Evolutionary conservation across 2,888 invertebrate genomes (phyloP).

Genomic region (Melinaea menophilus): DNA sequence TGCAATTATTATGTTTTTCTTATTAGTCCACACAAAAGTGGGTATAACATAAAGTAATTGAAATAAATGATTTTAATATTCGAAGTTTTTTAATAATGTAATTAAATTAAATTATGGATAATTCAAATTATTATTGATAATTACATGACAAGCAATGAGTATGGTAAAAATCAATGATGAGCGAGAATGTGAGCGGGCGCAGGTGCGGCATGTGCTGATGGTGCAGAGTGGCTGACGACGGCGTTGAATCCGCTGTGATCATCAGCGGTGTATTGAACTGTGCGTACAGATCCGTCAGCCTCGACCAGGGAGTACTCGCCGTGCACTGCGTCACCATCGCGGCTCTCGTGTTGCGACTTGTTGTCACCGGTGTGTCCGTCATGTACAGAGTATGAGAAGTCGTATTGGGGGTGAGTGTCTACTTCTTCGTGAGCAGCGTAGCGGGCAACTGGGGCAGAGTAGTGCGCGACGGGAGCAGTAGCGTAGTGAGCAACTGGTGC

Average conservation of each 20-base stretch:
- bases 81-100: no score
- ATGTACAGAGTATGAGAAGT: constrained; percentile 74
- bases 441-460: constrained; percentile 42
- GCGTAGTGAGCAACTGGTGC: constrained; percentile 36
- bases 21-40: no score
- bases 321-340: constrained; percentile 43
- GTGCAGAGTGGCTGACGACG: constrained; percentile 39
- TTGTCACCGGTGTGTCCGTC: constrained; percentile 76
- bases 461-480: constrained; percentile 37
- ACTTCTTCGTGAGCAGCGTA: constrained; percentile 44
- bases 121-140: no score
- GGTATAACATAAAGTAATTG: no score
- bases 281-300: constrained; percentile 74
- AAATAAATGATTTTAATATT: no score
- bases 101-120: no score
- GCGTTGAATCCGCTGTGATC: constrained; percentile 69
- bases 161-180: constrained; percentile 3
- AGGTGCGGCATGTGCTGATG: constrained; percentile 1
- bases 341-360: constrained; percentile 58
- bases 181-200: constrained; percentile 2
- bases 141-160: no score
- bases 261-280: constrained; percentile 75
- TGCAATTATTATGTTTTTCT: no score
- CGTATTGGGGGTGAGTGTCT: constrained; percentile 69
- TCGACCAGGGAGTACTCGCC: constrained; percentile 73